Evolutionary conservation across 1,140 invertebrate species (phyloP), one percentile per base, ranked within the genome.

Genomic region (Amyelois transitella): DNA sequence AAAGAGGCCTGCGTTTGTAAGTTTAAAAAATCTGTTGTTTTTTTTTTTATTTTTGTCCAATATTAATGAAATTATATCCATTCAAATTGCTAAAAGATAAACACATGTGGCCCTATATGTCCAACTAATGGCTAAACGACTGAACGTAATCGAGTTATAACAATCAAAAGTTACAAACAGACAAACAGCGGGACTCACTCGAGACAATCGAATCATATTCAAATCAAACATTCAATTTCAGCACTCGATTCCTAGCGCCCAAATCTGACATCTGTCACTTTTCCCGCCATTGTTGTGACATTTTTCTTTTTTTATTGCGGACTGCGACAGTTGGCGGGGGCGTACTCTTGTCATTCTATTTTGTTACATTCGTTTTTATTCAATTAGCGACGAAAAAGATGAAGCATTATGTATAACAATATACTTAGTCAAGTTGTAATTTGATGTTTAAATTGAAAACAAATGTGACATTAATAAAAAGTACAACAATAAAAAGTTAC

Each of bases 241-340:
- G 53, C 43, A 62, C 64, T 51, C 38, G 58, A 43, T 38, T 52
- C 50, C 24, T 43, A 48, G 48, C 58, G 66, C 60, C 65, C 45
- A 71, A 70, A 75, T 72, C 74, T 81, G 77, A 81, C 79, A 82
- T 69, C 67, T 82, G 79, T 80, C 79, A 82, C 69, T 69, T 71
- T 54, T 60, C 55, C 56, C 68, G 75, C 62, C 71, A 76, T 81
- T 76, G 73, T 67, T 72, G 60, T 74, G 72, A 67, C 63, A 62
- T 68, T 66, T 66, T 50, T 66, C 55, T 70, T 80, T 78, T 75
- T 48, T 48, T 48, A 48, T 48, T 48, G 14, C 60, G 65, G 61
- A 60, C 57, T 22, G 62, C 66, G 72, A 75, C 77, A 83, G 74
- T 74, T 83, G 80, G 68, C 66, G 69, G 59, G 71, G 77, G 72